phyloP scores from a whole-genome alignment of 2,113 vertebrate genomes.

The Oreochromis niloticus region DNA sequence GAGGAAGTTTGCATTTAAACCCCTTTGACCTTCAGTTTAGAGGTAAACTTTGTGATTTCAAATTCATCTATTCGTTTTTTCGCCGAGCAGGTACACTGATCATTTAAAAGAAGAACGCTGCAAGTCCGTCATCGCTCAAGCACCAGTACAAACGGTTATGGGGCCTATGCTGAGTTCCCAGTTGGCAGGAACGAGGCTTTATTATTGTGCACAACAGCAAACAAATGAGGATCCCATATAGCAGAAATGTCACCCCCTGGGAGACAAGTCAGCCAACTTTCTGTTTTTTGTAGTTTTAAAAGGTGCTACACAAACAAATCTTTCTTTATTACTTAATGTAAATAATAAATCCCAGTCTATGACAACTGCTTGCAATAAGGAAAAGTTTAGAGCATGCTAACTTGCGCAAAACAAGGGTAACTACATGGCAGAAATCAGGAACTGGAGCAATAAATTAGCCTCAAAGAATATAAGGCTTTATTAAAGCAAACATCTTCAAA shows the following conservation, averaged over 20 bases:
- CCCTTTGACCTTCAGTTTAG: neutral
- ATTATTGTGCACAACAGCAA: neutral
- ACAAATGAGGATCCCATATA: neutral
- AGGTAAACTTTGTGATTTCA: neutral
- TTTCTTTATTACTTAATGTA: neutral
- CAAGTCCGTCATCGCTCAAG: neutral
- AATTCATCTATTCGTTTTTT: neutral
- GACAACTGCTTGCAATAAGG: constrained; percentile 1
- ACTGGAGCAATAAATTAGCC: neutral
- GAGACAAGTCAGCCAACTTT: neutral
- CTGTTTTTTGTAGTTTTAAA: neutral
- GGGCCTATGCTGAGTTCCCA: neutral
- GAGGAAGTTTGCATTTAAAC: neutral
- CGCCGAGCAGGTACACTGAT: neutral
- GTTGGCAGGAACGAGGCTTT: neutral
- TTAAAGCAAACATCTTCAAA: neutral
- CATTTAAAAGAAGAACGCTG: neutral
- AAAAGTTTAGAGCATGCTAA: neutral
- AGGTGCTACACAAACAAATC: neutral
- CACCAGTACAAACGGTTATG: neutral
- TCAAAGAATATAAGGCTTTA: neutral
- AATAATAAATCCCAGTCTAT: constrained; percentile 9
- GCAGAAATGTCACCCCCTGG: neutral
- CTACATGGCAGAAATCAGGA: neutral
- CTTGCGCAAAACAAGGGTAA: neutral